Evolutionary conservation across 2,888 invertebrate species (phyloP), one percentile per base, ranked within the genome.

Genomic region (Drosophila crucigera): DNA sequence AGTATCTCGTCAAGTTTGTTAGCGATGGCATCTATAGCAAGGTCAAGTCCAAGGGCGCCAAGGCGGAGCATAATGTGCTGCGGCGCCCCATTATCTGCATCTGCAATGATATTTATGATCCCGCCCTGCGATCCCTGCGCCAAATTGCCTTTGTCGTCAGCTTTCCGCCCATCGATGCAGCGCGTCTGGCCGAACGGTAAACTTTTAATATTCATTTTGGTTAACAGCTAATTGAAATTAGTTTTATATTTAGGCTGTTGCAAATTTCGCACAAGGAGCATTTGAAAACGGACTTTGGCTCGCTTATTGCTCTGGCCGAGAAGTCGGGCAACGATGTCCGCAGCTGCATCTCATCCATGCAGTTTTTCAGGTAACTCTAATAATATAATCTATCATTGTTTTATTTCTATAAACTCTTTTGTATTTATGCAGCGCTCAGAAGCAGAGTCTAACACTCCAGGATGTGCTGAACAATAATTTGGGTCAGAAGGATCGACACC

Each of bases 61-160:
- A 94, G 91, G 95, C 95, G 71, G 94, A 93, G 37, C 93, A 94
- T 5, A 94, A 95, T 55, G 94, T 96, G 2, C 94, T 99, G 62
- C 95, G 95, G 77, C 94, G 99, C 60, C 99, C 99, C 0, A 96
- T 99, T 39, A 97, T 99, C 80, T 99, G 99, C 91, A 99, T 99
- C 78, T 99, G 99, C 91, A 99, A 99, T 92, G 99, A 99, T 91
- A 94, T 97, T 84, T 99, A 97, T 91, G 97, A 97, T 7, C 97
- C 98, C 0, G 96, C 99, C 0, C 94, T 99, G 73, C 95, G 98
- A 68, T 95, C 96, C 22, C 93, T 99, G 68, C 95, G 97, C 70
- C 96, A 96, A 80, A 95, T 96, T 49, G 96, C 98, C 0, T 95
- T 97, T 70, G 95, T 97, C 9, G 94, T 98, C 9, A 95, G 95